phyloP scores from a whole-genome alignment of 2,797 vertebrate genomes.

The Hemitrygon akajei region DNA sequence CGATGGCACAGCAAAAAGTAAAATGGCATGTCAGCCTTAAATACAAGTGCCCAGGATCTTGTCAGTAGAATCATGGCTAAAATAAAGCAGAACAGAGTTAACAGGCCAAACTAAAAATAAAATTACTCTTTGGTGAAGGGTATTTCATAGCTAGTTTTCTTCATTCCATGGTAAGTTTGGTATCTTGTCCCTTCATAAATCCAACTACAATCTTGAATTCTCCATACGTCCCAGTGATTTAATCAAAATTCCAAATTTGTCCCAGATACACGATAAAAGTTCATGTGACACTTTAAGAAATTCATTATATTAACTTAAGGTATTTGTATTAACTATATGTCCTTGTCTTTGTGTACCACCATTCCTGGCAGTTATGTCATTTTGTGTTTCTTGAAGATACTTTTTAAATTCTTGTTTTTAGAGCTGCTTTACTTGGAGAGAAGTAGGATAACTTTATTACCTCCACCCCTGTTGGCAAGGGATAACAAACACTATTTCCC shows the following conservation, averaged over 20 bases:
- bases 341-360: neutral
- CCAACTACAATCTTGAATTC: neutral
- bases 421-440: neutral
- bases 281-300: neutral
- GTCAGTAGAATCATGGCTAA: conserved; percentile 79
- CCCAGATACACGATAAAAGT: neutral
- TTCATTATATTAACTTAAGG: neutral
- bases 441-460: neutral
- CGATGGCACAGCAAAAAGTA: conserved; percentile 71
- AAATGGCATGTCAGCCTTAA: conserved; percentile 83
- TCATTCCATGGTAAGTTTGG: too few relatives aligned
- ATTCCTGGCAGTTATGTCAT: neutral
- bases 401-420: neutral
- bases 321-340: neutral
- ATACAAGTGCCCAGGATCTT: conserved; percentile 73
- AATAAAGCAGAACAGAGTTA: conserved; percentile 40
- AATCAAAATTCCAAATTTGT: neutral
- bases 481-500: neutral
- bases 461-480: neutral
- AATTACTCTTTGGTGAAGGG: neutral
- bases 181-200: neutral
- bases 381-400: neutral
- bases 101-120: neutral
- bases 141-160: neutral
- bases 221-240: neutral